Base-by-base conservation (phyloP, 2,888 invertebrate genomes). In the Diaphora mendica region DNA sequence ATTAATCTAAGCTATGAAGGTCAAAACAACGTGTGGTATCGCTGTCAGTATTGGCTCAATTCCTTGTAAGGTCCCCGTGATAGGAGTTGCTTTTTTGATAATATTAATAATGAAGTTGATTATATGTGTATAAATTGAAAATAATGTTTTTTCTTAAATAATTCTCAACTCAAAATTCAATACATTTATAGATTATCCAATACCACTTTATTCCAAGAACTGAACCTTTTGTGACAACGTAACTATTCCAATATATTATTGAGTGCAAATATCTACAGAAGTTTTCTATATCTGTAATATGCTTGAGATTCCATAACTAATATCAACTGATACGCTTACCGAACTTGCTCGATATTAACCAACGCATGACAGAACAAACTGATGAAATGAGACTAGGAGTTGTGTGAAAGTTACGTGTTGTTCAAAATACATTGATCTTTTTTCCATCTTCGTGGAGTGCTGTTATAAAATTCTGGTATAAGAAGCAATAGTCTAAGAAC, bases 241-340 rank as follows among this genome's bases (percentile, higher is more conserved):
- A 55, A 42, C 64, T 64, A 33, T 51, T 59, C 44, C 33, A 55
- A 73, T 75, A 59, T 75, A 73, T 80, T 74, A 79, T 82, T 35
- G 71, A 77, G 68, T 75, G 42, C 72, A 71, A 75, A 77, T 72
- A 48, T 51, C 51, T 51, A 42, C 30, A 26, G 74, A 83, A 81
- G 71, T 78, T 80, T 72, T 74, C 33, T 75, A 66, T 74, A 69
- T 68, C 30, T 51, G 67, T 59, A 39, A 55, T 48, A 66, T 71
- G 59, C 64, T 65, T 65, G 48, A 20, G 35, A 64, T 26, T 72
- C 51, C n/a, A 44, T 33, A 51, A 77, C 74, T 81, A 78, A 74
- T 81, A 77, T 70, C 62, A 77, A 81, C 81, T 70, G 78, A 71
- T 77, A 79, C 74, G 65, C 72, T 71, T 39, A 71, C 70, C 68